Percentiles rank a stretch among this genome's conserved stretches.
Evolutionary conservation across 92 coral and sea anemone genomes (phyloP).

Genomic region (Porites divaricata): DNA sequence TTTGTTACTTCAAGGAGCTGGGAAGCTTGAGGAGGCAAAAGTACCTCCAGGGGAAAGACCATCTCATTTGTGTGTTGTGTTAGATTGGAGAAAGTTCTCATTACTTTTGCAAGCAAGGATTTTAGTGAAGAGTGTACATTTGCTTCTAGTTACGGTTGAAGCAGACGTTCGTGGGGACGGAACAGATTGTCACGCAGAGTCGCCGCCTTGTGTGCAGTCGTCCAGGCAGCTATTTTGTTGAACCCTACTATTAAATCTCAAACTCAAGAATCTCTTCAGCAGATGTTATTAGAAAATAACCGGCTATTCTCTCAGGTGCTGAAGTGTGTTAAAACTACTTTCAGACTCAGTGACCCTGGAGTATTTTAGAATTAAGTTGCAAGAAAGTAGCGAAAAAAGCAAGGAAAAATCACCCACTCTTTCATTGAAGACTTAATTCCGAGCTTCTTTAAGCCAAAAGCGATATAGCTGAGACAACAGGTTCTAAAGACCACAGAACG

Average conservation of each 20-base stretch:
- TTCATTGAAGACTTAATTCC: constrained; percentile 32
- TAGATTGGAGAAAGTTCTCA: constrained; percentile 65
- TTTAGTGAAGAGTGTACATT: constrained; percentile 55
- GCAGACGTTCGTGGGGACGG: too few species aligned
- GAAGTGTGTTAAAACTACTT: constrained; percentile 9
- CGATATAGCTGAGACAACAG: constrained; percentile 51
- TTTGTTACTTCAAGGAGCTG: constrained; percentile 72
- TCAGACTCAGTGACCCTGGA: constrained; percentile 65
- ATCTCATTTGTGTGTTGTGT: constrained; percentile 35
- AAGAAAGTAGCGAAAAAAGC: constrained; percentile 16
- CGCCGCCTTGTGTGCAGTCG: constrained; percentile 25
- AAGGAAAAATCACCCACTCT: background rate
- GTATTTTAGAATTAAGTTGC: constrained; percentile 47
- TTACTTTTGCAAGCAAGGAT: constrained; percentile 60
- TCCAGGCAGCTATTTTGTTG: constrained; percentile 32
- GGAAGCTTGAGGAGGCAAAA: constrained; percentile 53
- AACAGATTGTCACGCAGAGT: too few species aligned
- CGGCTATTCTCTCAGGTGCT: constrained; percentile 6
- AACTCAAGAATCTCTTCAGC: background rate
- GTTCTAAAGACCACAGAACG: constrained; percentile 58
- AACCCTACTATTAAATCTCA: background rate
- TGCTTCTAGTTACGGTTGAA: too few species aligned
- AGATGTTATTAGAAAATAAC: constrained; percentile 1
- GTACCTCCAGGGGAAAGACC: constrained; percentile 6
- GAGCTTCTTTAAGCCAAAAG: constrained; percentile 11